Evolutionary conservation across 2,113 vertebrate species (phyloP).

Genomic region (Apaloderma vittatum): DNA sequence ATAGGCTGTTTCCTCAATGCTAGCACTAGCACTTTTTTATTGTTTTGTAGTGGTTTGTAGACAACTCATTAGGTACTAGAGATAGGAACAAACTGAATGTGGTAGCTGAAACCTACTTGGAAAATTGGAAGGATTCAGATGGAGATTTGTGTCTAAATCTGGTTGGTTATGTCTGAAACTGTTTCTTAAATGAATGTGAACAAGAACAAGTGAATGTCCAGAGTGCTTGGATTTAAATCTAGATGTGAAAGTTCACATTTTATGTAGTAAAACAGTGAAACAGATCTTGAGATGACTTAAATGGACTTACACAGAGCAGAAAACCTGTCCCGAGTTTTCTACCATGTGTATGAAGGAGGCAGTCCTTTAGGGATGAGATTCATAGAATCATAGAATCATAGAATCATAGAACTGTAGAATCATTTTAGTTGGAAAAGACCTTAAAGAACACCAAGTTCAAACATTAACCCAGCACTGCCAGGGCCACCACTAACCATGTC

Average conservation of each 20-base stretch:
- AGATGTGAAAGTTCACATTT: not conserved
- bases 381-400: no score
- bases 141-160: not conserved
- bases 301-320: not conserved
- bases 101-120: not conserved
- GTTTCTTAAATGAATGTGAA: not conserved
- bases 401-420: no score
- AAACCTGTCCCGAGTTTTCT: not conserved
- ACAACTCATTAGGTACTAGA: not conserved
- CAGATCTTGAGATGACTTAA: not conserved
- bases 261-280: not conserved
- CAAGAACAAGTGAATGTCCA: not conserved
- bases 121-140: not conserved
- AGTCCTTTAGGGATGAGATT: not conserved
- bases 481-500: no score
- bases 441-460: no score
- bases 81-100: not conserved
- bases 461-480: no score
- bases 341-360: not conserved
- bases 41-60: constrained; percentile 11
- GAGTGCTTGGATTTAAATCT: not conserved
- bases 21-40: constrained; percentile 52
- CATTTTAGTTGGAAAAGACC: no score
- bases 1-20: constrained; percentile 35
- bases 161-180: not conserved